Evolutionary conservation across 2,888 invertebrate species (phyloP).

Genomic region (Apamea sordens): DNA sequence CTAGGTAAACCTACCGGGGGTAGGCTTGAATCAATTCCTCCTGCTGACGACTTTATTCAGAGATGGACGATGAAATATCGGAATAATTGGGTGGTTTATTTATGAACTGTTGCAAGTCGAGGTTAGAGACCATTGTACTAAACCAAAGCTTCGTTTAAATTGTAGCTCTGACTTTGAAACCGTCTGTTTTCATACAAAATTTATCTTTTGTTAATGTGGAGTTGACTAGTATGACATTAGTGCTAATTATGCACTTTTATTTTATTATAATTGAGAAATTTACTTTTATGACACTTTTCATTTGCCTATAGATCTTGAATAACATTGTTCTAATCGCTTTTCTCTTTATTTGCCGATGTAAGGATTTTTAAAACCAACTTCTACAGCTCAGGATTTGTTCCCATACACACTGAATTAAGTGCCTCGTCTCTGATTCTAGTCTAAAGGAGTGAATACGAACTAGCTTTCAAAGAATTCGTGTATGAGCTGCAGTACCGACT

Average conservation of each 20-base stretch:
- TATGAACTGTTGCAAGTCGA: neutral
- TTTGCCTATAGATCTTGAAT: neutral
- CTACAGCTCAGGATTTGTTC: neutral
- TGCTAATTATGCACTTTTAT: neutral
- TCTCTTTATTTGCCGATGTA: neutral
- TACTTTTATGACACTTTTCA: neutral
- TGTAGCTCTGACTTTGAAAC: neutral
- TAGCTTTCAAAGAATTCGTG: constrained; percentile 5
- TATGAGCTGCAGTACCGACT: neutral
- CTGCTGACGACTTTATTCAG: constrained; percentile 31
- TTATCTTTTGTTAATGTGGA: no score
- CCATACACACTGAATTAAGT: neutral
- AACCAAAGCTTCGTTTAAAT: neutral
- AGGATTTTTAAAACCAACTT: neutral
- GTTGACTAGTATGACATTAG: no score
- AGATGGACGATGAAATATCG: constrained; percentile 18
- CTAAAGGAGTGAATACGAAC: neutral
- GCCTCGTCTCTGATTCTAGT: no score
- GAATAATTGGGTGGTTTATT: constrained; percentile 11
- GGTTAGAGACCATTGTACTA: neutral
- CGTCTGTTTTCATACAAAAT: neutral
- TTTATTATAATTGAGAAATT: no score
- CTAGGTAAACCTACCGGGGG: constrained; percentile 52
- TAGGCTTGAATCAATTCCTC: constrained; percentile 38
- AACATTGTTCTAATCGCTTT: neutral